Percentiles rank a stretch among this genome's conserved stretches.
phyloP scores from a whole-genome alignment of 2,797 vertebrate genomes.

The Fundulus diaphanus region DNA sequence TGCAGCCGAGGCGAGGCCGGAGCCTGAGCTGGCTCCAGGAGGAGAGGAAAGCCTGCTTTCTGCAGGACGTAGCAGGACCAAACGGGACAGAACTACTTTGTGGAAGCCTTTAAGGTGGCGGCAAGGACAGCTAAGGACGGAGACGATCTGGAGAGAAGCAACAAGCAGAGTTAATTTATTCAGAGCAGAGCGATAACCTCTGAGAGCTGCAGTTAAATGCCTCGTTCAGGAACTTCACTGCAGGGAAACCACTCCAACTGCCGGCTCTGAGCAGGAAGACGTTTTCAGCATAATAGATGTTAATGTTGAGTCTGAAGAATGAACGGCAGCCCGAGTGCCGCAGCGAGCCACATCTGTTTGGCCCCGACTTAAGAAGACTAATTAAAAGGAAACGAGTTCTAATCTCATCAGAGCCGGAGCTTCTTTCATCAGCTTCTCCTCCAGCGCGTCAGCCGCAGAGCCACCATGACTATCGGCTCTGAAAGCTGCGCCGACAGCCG shows the following conservation, averaged over 20 bases:
- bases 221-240: slow-evolving; percentile 10
- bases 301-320: slow-evolving; percentile 12
- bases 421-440: slow-evolving; percentile 54
- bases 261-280: slow-evolving; percentile 6
- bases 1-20: slow-evolving; percentile 23
- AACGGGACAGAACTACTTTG: slow-evolving; percentile 1
- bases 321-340: slow-evolving; percentile 5
- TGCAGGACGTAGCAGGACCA: slow-evolving; percentile 3
- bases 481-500: slow-evolving; percentile 3
- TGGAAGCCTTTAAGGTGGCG: slow-evolving; percentile 8
- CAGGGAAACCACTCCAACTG: not conserved
- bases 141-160: not conserved
- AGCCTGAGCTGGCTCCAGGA: not conserved
- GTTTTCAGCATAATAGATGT: slow-evolving; percentile 16
- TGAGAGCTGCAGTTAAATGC: not conserved
- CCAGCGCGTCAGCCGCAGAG: slow-evolving; percentile 26
- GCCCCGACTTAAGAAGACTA: slow-evolving; percentile 41
- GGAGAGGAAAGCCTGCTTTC: slow-evolving; percentile 1
- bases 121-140: slow-evolving; percentile 10
- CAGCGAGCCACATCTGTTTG: not conserved
- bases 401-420: slow-evolving; percentile 60
- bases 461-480: slow-evolving; percentile 50
- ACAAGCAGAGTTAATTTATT: slow-evolving; percentile 12
- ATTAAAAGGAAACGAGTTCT: slow-evolving; percentile 60
- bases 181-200: not conserved